Evolutionary conservation across 1,140 invertebrate species (phyloP), one percentile per base, ranked within the genome.

Genomic region (Nebria ingens): DNA sequence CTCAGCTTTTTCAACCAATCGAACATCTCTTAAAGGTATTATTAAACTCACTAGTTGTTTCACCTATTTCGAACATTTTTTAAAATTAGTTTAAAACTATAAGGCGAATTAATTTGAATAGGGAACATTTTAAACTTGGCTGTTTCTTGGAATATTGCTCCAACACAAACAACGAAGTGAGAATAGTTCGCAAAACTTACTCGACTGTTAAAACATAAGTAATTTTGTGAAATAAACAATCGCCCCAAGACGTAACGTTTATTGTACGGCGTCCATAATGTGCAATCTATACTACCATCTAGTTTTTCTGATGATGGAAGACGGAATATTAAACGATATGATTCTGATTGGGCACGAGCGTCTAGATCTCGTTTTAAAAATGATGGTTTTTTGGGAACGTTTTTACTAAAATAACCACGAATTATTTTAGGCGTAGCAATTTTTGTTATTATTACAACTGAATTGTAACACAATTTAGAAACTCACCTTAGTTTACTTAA

Each of bases 241-340:
- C 84, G 81, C n/a, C 96, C 96, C 73, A 82, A 82, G 53, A 92
- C 87, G 65, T 93, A 84, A 61, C 83, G 82, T 67, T 96, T 96
- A 67, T 95, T 91, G 65, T 93, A 98, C 0, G 93, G 94, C n/a
- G 94, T 96, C 86, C 91, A 94, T 19, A 98, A 72, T 1, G 86
- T 85, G 68, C 90, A 93, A 64, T 91, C 86, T 29, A 90, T 87
- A 58, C 85, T 86, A 0, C 96, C 95, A 75, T 98, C 95, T 25
- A 98, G 74, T 72, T 94, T 96, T 73, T 97, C 95, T 20, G 71
- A 75, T 40, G 83, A 77, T 1, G 94, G 93, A 56, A 98, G 77
- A 56, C 91, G 79, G 68, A 97, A 98, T 56, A 85, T 79, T 50
- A 87, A 76, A 23, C 91, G 86, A 66, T 85, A 92, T 23, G 84